A percentile compares a stretch with the other conserved stretches of the same genome.
These are phyloP conservation scores for Gryllus bimaculatus DNA, from an alignment of 1,140 invertebrate species.

Conservation along the genomic window DNA sequence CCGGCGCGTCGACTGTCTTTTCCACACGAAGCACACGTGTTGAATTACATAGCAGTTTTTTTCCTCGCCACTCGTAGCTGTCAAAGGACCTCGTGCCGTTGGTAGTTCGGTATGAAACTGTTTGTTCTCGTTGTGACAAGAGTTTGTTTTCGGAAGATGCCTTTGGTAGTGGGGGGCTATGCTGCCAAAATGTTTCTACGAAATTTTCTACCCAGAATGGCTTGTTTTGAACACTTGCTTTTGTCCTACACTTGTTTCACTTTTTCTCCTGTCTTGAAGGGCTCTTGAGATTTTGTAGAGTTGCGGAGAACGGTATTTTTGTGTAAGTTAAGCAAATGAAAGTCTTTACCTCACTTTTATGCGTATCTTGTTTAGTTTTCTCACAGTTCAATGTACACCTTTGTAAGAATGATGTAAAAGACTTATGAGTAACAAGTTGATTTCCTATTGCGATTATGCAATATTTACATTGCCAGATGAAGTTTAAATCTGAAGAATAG, in stretches of 20 bases:
- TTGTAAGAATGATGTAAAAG: too few species aligned
- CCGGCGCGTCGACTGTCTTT: neutral
- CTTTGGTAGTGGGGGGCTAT: too few species aligned
- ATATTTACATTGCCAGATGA: too few species aligned
- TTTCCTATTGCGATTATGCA: too few species aligned
- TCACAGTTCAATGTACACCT: too few species aligned
- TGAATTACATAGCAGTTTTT: conserved; percentile 1
- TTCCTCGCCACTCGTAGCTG: neutral
- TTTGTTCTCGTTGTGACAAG: neutral
- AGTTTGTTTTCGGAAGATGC: neutral
- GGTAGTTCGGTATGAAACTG: neutral
- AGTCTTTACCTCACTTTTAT: too few species aligned
- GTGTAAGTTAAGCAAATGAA: too few species aligned
- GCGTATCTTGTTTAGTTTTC: too few species aligned
- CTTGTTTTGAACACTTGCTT: neutral
- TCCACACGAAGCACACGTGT: neutral
- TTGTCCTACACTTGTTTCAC: neutral
- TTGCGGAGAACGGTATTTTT: neutral
- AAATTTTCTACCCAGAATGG: neutral
- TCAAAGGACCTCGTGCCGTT: neutral
- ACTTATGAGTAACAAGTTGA: too few species aligned
- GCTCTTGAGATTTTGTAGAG: neutral
- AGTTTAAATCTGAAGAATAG: too few species aligned
- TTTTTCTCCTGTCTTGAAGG: neutral
- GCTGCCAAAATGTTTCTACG: neutral